Evolutionary conservation across 1,140 invertebrate species (phyloP).

Genomic region (Apis florea): DNA sequence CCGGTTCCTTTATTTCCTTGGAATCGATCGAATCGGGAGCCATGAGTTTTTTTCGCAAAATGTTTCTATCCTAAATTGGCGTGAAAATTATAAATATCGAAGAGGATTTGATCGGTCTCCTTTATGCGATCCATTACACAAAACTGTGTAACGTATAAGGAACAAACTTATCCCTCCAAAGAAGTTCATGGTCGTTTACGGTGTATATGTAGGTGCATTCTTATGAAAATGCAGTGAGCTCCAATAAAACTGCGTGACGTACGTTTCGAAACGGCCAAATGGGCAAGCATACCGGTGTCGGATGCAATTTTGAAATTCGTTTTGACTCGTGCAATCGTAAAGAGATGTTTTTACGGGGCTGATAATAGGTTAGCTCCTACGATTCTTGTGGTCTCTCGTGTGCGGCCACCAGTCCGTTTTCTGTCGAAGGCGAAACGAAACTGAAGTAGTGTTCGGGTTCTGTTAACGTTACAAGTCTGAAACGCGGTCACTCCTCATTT

Average conservation of each 20-base stretch:
- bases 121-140: neutral
- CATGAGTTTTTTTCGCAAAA: neutral
- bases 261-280: conserved; percentile 23
- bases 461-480: neutral
- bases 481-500: neutral
- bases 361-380: conserved; percentile 57
- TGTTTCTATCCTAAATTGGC: neutral
- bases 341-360: conserved; percentile 59
- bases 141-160: neutral
- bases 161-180: neutral
- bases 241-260: conserved; percentile 22
- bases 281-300: conserved; percentile 13
- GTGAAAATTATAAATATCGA: neutral
- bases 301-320: conserved; percentile 57
- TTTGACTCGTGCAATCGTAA: conserved; percentile 64
- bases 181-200: conserved; percentile 55
- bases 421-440: neutral
- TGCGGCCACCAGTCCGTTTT: neutral
- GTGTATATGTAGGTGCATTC: conserved; percentile 51
- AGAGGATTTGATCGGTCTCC: neutral
- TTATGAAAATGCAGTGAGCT: conserved; percentile 62
- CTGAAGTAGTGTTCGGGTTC: neutral
- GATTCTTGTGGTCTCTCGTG: neutral
- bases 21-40: neutral
- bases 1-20: neutral